Evolutionary conservation across 1,140 invertebrate genomes (phyloP).

Genomic region (Drosophila ironensis): DNA sequence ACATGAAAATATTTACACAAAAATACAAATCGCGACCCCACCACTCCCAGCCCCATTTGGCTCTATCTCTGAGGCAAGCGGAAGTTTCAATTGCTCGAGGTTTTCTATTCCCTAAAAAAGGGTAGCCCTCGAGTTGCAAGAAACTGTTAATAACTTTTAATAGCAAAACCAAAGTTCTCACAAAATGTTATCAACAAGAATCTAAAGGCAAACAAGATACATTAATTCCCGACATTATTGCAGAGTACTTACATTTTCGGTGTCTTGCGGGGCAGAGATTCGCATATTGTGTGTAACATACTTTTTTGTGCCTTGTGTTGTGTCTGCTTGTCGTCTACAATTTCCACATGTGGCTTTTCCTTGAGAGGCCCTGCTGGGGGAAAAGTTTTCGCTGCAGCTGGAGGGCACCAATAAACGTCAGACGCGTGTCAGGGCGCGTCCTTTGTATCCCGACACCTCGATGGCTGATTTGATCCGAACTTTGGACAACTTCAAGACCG

Average conservation of each 20-base stretch:
- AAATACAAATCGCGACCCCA: slow-evolving; percentile 61
- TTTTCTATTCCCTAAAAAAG: not conserved
- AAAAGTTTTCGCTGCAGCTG: slow-evolving; percentile 53
- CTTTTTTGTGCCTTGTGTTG: slow-evolving; percentile 19
- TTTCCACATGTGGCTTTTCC: slow-evolving; percentile 54
- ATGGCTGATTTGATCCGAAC: slow-evolving; percentile 43
- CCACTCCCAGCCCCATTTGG: not conserved
- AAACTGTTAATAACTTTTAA: too few species aligned
- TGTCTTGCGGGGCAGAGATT: not conserved
- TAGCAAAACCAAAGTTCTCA: too few species aligned
- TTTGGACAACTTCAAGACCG: slow-evolving; percentile 36
- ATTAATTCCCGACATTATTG: not conserved
- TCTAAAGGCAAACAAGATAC: too few species aligned
- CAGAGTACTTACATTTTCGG: not conserved
- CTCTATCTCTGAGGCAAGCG: too few species aligned
- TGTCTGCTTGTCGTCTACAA: slow-evolving; percentile 48
- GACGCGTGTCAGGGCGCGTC: slow-evolving; percentile 65
- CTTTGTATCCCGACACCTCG: slow-evolving; percentile 74
- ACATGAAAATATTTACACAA: slow-evolving; percentile 74
- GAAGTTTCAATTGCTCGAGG: slow-evolving; percentile 1
- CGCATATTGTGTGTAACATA: slow-evolving; percentile 19
- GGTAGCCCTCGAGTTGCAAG: too few species aligned
- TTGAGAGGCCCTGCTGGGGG: slow-evolving; percentile 21
- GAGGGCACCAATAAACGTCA: slow-evolving; percentile 72
- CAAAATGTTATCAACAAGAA: too few species aligned